Conservation (phyloP, 2,888 invertebrate genomes). For the Cephus rjabovi region DNA sequence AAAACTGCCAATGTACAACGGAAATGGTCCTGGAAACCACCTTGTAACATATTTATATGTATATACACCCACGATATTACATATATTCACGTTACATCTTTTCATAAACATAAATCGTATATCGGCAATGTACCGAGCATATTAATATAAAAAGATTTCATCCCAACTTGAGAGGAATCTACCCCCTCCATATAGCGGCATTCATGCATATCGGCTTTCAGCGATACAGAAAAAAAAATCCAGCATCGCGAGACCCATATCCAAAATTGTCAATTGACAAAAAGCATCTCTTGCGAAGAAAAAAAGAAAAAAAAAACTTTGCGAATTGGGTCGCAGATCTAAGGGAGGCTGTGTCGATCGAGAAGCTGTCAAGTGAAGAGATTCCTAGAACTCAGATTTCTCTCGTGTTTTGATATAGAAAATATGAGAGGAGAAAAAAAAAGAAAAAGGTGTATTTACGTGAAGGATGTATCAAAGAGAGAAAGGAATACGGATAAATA, state of each 20-base stretch:
- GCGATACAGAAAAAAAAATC: neutral
- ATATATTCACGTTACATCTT: neutral
- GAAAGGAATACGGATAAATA: neutral
- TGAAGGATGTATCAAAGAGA: no score
- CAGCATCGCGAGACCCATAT: neutral
- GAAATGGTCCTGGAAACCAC: no score
- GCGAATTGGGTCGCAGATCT: neutral
- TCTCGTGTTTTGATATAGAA: neutral
- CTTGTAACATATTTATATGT: no score
- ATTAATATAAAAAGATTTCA: neutral
- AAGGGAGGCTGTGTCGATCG: neutral
- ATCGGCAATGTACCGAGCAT: neutral
- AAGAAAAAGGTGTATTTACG: no score
- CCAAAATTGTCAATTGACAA: neutral
- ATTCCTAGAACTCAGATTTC: neutral
- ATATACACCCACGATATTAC: no score
- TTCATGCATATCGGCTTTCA: neutral
- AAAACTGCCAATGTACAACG: no score
- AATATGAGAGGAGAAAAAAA: neutral
- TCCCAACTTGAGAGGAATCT: neutral
- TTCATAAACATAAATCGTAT: neutral
- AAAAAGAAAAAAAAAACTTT: neutral
- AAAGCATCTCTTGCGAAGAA: neutral
- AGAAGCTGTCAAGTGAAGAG: neutral
- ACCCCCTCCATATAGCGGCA: neutral